A percentile compares a stretch with the other conserved stretches of the same genome.
Evolutionary conservation across 1,140 invertebrate genomes (phyloP).

Genomic region (Cyrtorhinus lividipennis): DNA sequence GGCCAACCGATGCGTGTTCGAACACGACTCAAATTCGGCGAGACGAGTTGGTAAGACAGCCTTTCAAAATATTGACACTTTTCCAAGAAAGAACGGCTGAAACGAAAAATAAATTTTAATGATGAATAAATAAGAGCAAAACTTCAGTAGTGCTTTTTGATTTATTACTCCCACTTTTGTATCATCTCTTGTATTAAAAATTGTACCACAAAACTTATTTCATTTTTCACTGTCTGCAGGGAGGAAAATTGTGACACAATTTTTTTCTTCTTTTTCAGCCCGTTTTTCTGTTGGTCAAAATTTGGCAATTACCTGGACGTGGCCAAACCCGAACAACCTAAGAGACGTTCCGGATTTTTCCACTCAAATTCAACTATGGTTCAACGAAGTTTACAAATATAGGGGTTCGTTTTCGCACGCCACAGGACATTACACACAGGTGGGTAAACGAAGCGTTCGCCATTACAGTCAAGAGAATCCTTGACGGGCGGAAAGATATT

Average conservation of each 20-base stretch:
- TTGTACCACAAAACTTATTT: no score
- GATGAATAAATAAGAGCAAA: background rate
- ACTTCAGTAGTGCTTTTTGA: background rate
- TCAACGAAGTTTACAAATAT: slow-evolving; percentile 60
- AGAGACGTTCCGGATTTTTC: slow-evolving; percentile 53
- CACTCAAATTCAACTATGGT: slow-evolving; percentile 60
- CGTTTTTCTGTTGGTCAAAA: slow-evolving; percentile 71
- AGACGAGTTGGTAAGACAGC: slow-evolving; percentile 41
- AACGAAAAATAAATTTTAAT: no score
- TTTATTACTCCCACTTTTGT: no score
- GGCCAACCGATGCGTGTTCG: slow-evolving; percentile 60
- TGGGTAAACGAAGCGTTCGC: slow-evolving; percentile 25
- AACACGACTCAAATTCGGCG: slow-evolving; percentile 43
- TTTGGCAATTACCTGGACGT: slow-evolving; percentile 60
- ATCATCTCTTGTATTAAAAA: no score
- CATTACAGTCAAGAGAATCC: no score
- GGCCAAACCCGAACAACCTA: slow-evolving; percentile 36
- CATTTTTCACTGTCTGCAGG: no score
- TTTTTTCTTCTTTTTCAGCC: slow-evolving; percentile 29
- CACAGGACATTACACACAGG: slow-evolving; percentile 72
- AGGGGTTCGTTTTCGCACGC: slow-evolving; percentile 47
- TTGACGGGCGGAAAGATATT: no score
- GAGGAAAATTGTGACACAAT: no score
- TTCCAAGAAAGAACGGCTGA: no score
- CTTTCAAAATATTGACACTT: slow-evolving; percentile 13